Conservation (phyloP, 2,113 vertebrate species). For the Gopherus evgoodei region DNA sequence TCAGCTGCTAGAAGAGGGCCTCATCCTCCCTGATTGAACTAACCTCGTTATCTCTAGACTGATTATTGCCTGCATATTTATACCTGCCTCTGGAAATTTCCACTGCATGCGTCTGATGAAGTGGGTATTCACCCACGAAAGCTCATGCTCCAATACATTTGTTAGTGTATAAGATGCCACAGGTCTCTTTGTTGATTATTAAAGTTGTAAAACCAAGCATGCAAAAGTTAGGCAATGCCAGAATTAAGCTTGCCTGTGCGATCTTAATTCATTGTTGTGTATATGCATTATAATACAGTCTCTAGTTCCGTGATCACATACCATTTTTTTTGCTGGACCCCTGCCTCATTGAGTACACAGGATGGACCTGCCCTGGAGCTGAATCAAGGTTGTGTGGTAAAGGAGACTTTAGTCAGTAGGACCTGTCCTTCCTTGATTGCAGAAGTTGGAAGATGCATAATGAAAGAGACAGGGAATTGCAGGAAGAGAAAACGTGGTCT, state of each 20-base stretch:
- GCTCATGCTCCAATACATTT: too few relatives aligned
- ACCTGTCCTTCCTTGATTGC: background rate
- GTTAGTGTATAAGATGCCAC: too few relatives aligned
- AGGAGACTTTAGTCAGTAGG: background rate
- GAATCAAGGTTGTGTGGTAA: background rate
- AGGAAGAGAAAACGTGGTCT: background rate
- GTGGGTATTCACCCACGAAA: too few relatives aligned
- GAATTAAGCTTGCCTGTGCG: background rate
- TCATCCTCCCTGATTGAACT: too few relatives aligned
- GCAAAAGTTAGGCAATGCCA: slow-evolving; percentile 9
- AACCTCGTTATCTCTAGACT: too few relatives aligned
- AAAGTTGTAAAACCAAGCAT: slow-evolving; percentile 36
- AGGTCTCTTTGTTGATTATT: background rate
- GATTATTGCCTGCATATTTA: too few relatives aligned
- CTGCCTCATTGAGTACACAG: background rate
- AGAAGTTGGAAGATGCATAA: background rate
- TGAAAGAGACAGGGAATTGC: background rate
- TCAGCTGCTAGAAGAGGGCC: too few relatives aligned
- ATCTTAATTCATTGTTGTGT: slow-evolving; percentile 16
- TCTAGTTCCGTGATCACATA: background rate
- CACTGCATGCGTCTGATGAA: too few relatives aligned
- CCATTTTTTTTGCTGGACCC: background rate
- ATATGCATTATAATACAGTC: background rate
- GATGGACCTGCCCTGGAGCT: background rate
- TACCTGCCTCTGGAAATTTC: too few relatives aligned